Conservation (phyloP, 2,888 invertebrate species). For the Diadegma fenestrale region DNA sequence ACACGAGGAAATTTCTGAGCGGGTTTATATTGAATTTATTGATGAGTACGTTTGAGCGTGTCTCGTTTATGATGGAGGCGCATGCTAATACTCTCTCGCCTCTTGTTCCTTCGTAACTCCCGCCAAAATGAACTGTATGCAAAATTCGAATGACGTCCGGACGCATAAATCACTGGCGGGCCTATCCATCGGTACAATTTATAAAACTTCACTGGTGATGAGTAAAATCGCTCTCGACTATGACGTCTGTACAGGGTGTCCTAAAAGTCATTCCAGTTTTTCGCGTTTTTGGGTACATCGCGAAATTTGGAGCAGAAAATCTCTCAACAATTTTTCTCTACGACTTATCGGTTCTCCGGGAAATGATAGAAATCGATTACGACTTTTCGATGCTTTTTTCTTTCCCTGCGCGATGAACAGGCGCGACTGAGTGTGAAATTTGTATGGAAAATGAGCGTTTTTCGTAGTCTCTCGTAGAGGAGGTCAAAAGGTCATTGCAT, state of each 20-base stretch:
- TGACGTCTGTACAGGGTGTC: constrained; percentile 65
- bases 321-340: not conserved
- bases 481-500: constrained; percentile 2
- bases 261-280: not conserved
- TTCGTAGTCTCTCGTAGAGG: constrained; percentile 4
- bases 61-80: constrained; percentile 48
- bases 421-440: constrained; percentile 2
- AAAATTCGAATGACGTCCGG: constrained; percentile 71
- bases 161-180: constrained; percentile 76
- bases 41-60: constrained; percentile 68
- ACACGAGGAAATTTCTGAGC: constrained; percentile 52
- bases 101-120: constrained; percentile 66
- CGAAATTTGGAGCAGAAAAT: not conserved
- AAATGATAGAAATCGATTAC: not conserved
- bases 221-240: constrained; percentile 78
- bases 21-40: constrained; percentile 77
- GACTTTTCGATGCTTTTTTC: too few relatives aligned
- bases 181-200: constrained; percentile 76
- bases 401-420: not conserved
- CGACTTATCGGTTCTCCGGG: not conserved
- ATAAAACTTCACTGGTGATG: constrained; percentile 77
- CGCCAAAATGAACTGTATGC: constrained; percentile 10
- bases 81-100: constrained; percentile 57
- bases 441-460: constrained; percentile 18
- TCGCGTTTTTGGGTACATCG: not conserved